Base-by-base conservation (phyloP, 2,888 invertebrate species). In the Amblyjoppa fuscipennis region DNA sequence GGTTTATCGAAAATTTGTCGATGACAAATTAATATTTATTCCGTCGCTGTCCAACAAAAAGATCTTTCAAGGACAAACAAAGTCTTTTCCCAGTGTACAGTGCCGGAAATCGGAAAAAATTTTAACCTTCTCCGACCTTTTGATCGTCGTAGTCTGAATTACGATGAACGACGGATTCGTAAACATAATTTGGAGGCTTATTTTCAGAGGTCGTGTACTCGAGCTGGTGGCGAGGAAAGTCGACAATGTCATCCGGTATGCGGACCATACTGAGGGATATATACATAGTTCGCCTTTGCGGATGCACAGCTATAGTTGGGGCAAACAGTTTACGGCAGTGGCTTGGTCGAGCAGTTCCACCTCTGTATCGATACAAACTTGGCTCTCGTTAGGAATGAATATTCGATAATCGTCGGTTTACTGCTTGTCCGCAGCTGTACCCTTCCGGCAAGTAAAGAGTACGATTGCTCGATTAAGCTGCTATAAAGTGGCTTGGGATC, bases 401-500 rank as follows among this genome's bases (percentile, higher is more conserved):
- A 85, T 83, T 85, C 83, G 85, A 85, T 85, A 61, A 73, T 74
- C 80, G 73, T 69, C 69, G 80, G 73, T 85, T 85, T 83, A 83
- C 77, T 73, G 74, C 83, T 81, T 74, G 64, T 53, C 66, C 71
- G 28, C 68, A 66, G 41, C 76, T 77, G 76, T 77, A 83, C 75
- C 61, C 85, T 83, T 85, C 49, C 83, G 80, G 83, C 69, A 83
- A 85, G 83, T 85, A 85, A 76, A 85, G 85, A 85, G 77, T 85
- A 77, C 83, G 85, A 85, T 85, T 81, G 83, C 61, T 77, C 76
- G 83, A 73, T 85, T 85, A 85, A 85, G 83, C 85, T 80, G 83
- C 83, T 83, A 85, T 81, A 83, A 85, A 85, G 77, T 83, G 73
- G 85, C 83, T 77, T 49, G 80, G 64, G 73, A 81, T 76, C 59